Conservation (phyloP, 1,140 invertebrate species). For the Ips nitidus region DNA sequence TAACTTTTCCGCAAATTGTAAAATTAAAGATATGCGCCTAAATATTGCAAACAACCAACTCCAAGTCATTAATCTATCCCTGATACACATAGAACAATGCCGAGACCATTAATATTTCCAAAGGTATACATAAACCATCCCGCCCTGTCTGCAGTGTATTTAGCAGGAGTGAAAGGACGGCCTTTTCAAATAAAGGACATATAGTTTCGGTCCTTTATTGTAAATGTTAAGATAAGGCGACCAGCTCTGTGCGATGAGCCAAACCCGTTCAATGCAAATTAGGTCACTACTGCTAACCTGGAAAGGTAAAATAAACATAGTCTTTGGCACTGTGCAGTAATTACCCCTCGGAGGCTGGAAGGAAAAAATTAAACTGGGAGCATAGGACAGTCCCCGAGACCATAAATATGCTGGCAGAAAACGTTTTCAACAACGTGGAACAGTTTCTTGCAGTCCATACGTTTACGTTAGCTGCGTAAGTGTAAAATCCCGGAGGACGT, state of each 20-base stretch:
- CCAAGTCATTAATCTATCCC: background rate
- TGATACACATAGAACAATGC: constrained; percentile 1
- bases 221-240: constrained; percentile 2
- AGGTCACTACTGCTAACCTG: background rate
- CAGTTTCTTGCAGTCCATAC: background rate
- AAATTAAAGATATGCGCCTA: too few species aligned
- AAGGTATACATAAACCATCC: constrained; percentile 3
- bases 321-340: too few species aligned
- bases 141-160: background rate
- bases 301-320: too few species aligned
- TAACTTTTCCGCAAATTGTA: too few species aligned
- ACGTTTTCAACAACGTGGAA: too few species aligned
- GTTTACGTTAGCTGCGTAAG: constrained; percentile 1
- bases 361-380: too few species aligned
- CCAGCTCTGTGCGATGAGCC: background rate
- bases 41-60: background rate
- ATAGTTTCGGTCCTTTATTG: background rate
- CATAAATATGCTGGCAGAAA: too few species aligned
- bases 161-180: background rate
- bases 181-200: background rate
- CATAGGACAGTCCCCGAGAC: too few species aligned
- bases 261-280: background rate
- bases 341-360: too few species aligned
- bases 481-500: constrained; percentile 1
- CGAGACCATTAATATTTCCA: background rate